Conservation (phyloP, 1,140 invertebrate genomes). For the Trachymyrmex septentrionalis region DNA sequence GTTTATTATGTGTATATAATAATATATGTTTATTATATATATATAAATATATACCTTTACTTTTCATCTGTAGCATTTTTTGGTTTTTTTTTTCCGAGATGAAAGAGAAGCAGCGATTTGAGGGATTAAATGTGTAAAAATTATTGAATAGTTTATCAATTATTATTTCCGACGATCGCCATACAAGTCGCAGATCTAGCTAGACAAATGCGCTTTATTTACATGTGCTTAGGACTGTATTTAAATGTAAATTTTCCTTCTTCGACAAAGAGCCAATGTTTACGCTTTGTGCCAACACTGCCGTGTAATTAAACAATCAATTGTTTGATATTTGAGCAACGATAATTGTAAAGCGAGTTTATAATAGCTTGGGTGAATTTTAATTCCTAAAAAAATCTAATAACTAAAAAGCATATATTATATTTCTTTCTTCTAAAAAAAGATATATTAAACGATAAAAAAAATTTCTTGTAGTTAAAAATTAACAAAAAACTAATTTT, state of each 20-base stretch:
- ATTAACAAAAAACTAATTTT: conserved; percentile 1
- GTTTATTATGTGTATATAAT: conserved; percentile 27
- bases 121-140: conserved; percentile 24
- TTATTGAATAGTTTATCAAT: conserved; percentile 27
- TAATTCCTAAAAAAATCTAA: conserved; percentile 16
- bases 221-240: conserved; percentile 53
- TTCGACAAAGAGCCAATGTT: conserved; percentile 55
- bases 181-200: conserved; percentile 27
- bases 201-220: conserved; percentile 12
- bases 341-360: conserved; percentile 42
- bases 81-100: not conserved
- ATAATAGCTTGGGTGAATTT: conserved; percentile 40
- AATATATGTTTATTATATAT: conserved; percentile 18
- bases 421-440: conserved; percentile 23
- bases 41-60: conserved; percentile 31
- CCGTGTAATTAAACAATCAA: conserved; percentile 65
- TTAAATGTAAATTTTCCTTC: conserved; percentile 50
- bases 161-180: conserved; percentile 15
- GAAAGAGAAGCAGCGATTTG: not conserved
- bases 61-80: conserved; percentile 27
- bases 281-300: conserved; percentile 75
- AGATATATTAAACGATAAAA: not conserved
- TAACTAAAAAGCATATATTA: conserved; percentile 10
- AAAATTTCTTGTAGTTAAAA: conserved; percentile 4
- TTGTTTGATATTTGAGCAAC: conserved; percentile 54